phyloP scores from a whole-genome alignment of 2,888 invertebrate genomes.

The Drosophila mimica region DNA sequence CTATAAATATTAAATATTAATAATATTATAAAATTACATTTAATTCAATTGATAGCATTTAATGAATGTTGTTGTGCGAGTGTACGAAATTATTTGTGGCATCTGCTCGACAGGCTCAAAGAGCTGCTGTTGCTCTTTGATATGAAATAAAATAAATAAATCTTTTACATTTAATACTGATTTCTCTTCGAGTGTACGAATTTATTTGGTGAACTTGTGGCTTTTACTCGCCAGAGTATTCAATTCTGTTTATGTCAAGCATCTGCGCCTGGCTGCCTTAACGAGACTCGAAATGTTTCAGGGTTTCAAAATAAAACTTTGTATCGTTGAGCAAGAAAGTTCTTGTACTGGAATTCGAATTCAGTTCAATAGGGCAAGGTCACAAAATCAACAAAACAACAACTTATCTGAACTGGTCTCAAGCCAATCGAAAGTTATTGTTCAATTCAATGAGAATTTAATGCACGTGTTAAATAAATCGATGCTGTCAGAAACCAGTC shows the following conservation, averaged over 20 bases:
- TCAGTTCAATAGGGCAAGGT: slow-evolving; percentile 12
- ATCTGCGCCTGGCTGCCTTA: slow-evolving; percentile 8
- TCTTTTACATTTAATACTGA: neutral
- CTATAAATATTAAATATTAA: neutral
- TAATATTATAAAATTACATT: neutral
- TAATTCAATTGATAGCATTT: neutral
- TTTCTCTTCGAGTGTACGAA: neutral
- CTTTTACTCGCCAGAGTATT: slow-evolving; percentile 29
- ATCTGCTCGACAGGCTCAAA: slow-evolving; percentile 14
- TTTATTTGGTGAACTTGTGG: slow-evolving; percentile 43
- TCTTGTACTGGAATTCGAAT: neutral
- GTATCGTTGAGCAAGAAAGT: neutral
- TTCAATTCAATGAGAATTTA: slow-evolving; percentile 1
- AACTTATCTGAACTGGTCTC: neutral
- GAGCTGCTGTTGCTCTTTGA: neutral
- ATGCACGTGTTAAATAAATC: neutral
- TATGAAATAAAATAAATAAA: neutral
- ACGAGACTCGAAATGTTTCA: slow-evolving; percentile 1
- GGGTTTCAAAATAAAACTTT: neutral
- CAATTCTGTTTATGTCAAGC: slow-evolving; percentile 29
- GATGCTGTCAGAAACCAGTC: neutral
- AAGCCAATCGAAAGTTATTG: slow-evolving; percentile 3
- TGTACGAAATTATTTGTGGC: slow-evolving; percentile 39
- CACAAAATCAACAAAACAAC: slow-evolving; percentile 14
- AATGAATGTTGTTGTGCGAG: neutral